Evolutionary conservation across 2,113 vertebrate genomes (phyloP).

Genomic region (Vicugna pacos): DNA sequence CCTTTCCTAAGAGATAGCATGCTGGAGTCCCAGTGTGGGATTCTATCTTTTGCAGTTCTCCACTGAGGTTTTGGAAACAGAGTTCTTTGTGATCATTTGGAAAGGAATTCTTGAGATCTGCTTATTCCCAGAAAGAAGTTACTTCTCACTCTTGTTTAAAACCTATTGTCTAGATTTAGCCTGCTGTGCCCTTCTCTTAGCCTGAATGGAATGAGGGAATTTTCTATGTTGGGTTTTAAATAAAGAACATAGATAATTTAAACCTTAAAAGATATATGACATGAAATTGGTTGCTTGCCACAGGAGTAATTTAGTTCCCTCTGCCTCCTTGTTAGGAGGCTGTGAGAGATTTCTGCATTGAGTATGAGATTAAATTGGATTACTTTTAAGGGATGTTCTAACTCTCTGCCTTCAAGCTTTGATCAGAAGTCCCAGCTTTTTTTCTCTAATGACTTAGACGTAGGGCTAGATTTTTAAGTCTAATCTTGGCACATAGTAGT

Average conservation of each 20-base stretch:
- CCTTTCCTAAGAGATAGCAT: background rate
- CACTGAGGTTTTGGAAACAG: constrained; percentile 10
- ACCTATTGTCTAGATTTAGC: background rate
- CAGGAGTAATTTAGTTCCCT: background rate
- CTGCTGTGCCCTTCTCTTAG: background rate
- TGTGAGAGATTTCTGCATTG: background rate
- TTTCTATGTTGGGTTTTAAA: constrained; percentile 38
- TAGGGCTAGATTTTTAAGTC: background rate
- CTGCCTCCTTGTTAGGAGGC: background rate
- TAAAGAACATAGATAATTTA: constrained; percentile 4
- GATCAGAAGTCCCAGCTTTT: background rate
- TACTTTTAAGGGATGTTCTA: background rate
- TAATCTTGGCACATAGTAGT: background rate
- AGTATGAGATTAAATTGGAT: constrained; percentile 13
- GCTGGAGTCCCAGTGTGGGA: background rate
- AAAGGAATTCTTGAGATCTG: background rate
- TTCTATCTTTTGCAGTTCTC: background rate
- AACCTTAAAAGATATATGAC: background rate
- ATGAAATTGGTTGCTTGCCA: background rate
- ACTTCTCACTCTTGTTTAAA: constrained; percentile 26
- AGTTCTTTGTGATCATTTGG: background rate
- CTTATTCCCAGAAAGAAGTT: constrained; percentile 52
- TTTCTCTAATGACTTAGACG: constrained; percentile 3
- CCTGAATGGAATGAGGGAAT: background rate
- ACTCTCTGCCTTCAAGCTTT: background rate